Percentiles rank a stretch among this genome's conserved stretches.
phyloP scores from a whole-genome alignment of 2,113 vertebrate genomes.

The Hystrix cristata region DNA sequence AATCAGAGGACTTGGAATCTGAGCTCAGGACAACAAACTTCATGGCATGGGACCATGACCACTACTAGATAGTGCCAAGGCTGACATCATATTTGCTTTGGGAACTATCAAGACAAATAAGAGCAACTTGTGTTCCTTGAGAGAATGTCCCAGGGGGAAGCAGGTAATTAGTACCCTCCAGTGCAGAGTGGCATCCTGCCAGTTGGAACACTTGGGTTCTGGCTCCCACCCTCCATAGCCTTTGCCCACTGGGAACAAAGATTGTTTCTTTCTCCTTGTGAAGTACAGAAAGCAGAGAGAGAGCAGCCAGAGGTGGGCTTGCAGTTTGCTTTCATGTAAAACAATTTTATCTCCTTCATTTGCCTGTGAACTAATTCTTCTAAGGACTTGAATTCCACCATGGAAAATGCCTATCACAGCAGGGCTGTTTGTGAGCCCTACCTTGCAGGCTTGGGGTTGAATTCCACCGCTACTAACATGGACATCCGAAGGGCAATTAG shows the following conservation, averaged over 20 bases:
- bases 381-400: not conserved
- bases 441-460: not conserved
- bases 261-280: not conserved
- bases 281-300: not conserved
- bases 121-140: not conserved
- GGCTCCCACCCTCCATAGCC: fast-evolving
- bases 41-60: too few relatives aligned
- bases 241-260: not conserved
- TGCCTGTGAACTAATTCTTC: not conserved
- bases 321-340: not conserved
- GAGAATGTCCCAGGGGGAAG: not conserved
- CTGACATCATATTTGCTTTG: not conserved
- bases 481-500: not conserved
- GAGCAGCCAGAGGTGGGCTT: not conserved
- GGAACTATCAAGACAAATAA: not conserved
- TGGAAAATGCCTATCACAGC: not conserved
- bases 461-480: not conserved
- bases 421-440: not conserved
- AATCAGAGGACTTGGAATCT: not conserved
- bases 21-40: not conserved
- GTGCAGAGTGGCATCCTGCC: not conserved
- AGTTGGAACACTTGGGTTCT: not conserved
- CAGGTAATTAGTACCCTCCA: not conserved
- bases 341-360: not conserved
- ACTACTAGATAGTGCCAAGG: not conserved